A percentile compares a stretch with the other conserved stretches of the same genome.
These are phyloP conservation scores for Drosophila yooni DNA, from an alignment of 2,888 invertebrate genomes.

Conservation along the genomic window DNA sequence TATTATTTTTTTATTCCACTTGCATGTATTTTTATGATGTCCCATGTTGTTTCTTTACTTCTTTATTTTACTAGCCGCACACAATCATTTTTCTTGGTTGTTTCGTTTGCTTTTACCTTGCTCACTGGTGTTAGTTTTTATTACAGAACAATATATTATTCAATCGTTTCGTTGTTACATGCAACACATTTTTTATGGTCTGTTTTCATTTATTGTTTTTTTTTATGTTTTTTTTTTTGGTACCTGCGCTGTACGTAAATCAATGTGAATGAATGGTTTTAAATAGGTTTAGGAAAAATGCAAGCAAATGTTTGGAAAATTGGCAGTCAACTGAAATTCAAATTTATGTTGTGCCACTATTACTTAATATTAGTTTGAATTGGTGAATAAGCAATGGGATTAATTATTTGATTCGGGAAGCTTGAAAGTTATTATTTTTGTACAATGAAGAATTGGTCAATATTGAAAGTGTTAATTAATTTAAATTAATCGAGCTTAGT, in stretches of 20 bases:
- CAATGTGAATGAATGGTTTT: slow-evolving; percentile 20
- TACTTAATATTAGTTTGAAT: background rate
- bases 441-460: background rate
- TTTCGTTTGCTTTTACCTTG: slow-evolving; percentile 32
- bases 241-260: slow-evolving; percentile 21
- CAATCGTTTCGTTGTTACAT: slow-evolving; percentile 48
- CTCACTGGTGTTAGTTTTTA: slow-evolving; percentile 65
- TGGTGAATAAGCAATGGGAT: background rate
- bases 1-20: slow-evolving; percentile 10
- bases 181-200: slow-evolving; percentile 20
- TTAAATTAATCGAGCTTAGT: background rate
- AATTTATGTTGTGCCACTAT: background rate
- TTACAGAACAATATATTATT: slow-evolving; percentile 69
- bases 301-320: slow-evolving; percentile 13
- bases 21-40: slow-evolving; percentile 24
- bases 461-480: background rate
- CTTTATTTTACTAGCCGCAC: slow-evolving; percentile 22
- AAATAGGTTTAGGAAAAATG: slow-evolving; percentile 30
- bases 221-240: background rate
- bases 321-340: background rate
- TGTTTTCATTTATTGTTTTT: background rate
- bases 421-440: background rate
- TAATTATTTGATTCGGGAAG: background rate
- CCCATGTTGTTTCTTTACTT: slow-evolving; percentile 36
- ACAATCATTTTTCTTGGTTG: slow-evolving; percentile 45